Evolutionary conservation across 1,140 invertebrate species (phyloP).

Genomic region (Drosophila murphyi): DNA sequence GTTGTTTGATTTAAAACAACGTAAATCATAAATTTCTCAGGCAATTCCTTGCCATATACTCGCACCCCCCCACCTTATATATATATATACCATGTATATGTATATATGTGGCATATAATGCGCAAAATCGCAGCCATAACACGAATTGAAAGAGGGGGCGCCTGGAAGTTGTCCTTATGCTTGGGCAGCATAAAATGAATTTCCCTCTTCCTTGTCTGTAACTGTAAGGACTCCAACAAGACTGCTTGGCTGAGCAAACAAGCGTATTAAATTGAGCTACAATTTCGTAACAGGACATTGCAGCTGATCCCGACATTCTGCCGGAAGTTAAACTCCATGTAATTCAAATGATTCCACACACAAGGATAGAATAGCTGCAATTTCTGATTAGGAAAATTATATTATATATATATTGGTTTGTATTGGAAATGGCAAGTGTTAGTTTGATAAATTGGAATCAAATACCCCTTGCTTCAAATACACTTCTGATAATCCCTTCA

Average conservation of each 20-base stretch:
- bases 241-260: constrained; percentile 58
- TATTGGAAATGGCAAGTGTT: no score
- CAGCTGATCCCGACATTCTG: constrained; percentile 41
- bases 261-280: constrained; percentile 77
- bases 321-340: constrained; percentile 37
- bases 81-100: constrained; percentile 6
- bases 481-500: no score
- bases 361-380: not conserved
- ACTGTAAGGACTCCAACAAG: constrained; percentile 30
- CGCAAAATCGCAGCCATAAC: constrained; percentile 68
- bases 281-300: constrained; percentile 56
- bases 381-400: not conserved
- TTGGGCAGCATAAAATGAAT: constrained; percentile 67
- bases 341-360: constrained; percentile 68
- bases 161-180: constrained; percentile 35
- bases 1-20: constrained; percentile 53
- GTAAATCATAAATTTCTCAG: constrained; percentile 68
- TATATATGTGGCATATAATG: constrained; percentile 56
- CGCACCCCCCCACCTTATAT: not conserved
- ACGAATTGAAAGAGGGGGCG: constrained; percentile 50
- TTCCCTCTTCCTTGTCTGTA: constrained; percentile 56
- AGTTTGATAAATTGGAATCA: no score
- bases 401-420: no score
- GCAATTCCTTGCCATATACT: not conserved
- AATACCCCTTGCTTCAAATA: no score